Percentiles rank a stretch among this genome's conserved stretches.
Conservation (phyloP, 2,797 vertebrate genomes). For the Furcifer pardalis region DNA sequence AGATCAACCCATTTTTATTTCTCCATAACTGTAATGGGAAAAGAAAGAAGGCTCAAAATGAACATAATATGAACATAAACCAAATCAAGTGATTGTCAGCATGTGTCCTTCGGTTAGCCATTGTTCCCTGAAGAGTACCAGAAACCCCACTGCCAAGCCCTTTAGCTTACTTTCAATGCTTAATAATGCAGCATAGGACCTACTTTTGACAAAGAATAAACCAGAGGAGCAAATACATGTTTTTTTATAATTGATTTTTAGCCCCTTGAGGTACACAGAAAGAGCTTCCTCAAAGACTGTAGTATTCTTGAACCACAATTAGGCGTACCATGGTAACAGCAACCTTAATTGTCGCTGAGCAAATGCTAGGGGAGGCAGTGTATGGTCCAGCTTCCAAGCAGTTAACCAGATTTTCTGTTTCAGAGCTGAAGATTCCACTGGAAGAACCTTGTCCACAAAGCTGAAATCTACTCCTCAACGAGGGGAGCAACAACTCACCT, state of each 20-base stretch:
- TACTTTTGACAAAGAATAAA: not conserved
- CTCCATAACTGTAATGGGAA: not conserved
- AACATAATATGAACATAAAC: not conserved
- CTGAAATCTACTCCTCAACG: not conserved
- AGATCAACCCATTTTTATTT: not conserved
- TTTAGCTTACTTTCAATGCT: not conserved
- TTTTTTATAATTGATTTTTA: not conserved
- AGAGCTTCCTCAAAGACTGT: too few relatives aligned
- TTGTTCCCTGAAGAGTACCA: not conserved
- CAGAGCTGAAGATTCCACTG: not conserved
- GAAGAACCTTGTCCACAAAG: not conserved
- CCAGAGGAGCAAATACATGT: not conserved
- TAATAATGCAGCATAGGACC: not conserved
- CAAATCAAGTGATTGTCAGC: not conserved
- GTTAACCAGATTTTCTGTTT: not conserved
- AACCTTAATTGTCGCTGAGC: too few relatives aligned
- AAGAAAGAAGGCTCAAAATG: not conserved
- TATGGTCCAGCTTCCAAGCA: not conserved
- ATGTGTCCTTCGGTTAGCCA: not conserved
- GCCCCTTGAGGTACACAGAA: too few relatives aligned
- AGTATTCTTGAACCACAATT: too few relatives aligned
- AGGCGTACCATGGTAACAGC: too few relatives aligned
- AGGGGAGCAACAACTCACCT: slow-evolving; percentile 73
- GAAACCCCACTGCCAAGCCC: too few relatives aligned
- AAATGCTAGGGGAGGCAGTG: not conserved